Base-by-base conservation (phyloP, 2,797 vertebrate genomes). In the Staurois parvus region DNA sequence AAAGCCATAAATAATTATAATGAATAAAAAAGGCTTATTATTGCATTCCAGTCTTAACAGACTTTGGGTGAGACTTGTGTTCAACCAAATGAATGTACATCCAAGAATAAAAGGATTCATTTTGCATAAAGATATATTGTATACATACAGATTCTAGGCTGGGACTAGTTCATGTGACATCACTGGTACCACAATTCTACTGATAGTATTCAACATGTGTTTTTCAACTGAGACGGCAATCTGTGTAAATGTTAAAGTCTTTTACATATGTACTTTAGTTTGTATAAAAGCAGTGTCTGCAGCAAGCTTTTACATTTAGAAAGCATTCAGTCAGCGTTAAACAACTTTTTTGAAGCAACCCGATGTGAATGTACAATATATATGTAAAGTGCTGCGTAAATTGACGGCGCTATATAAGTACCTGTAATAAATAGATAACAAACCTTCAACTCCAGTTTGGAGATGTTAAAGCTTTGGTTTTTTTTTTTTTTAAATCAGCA, bases 1-100 rank as follows among this genome's bases (percentile, higher is more conserved):
- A 93, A 84, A 30, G 8, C n/a, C 8, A 29, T 24, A 29, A 9
- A 37, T 59, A 4, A 64, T 19, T 4, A 37, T 59, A 4, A 64
- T 19, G 5, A 56, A 15, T 13, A 24, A 70, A 5, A 15, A 37
- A 34, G 56, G 8, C 19, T 73, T 15, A 68, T 12, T 45, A 42
- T 48, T 9, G 28, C 4, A 24, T 13, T 48, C 2, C 19, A 42
- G 32, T 13, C 21, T 40, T 10, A 62, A 81, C 19, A 32, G 40
- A 42, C 34, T 77, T 21, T 56, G 13, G 67, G 83, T 15, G 34
- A 34, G 24, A 74, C 62, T 64, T 62, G 6, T 62, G 24, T 4
- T 4, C 42, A 21, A 26, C 28, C 9, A 4, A 72, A n/a, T 26
- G n/a, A 24, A 70, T 56, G 24, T 48, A 3, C 48, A 17, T 70